Evolutionary conservation across 2,888 invertebrate genomes (phyloP).

Genomic region (Dryadula phaetusa): DNA sequence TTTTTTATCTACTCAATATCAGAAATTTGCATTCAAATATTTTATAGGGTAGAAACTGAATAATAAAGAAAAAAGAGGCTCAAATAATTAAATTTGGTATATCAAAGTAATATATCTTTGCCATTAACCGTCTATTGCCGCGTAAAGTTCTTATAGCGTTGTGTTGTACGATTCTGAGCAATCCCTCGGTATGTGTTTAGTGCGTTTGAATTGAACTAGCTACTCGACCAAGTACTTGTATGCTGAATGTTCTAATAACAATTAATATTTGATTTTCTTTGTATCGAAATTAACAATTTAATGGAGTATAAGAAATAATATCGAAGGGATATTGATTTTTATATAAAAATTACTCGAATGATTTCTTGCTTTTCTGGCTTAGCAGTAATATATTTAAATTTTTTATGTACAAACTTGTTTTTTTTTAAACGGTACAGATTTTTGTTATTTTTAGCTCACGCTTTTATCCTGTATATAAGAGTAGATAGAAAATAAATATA

Average conservation of each 20-base stretch:
- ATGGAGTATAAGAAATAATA: too few relatives aligned
- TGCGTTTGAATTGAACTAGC: slow-evolving; percentile 21
- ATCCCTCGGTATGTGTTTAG: slow-evolving; percentile 32
- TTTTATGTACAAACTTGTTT: too few relatives aligned
- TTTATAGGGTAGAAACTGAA: not conserved
- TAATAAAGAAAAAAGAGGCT: slow-evolving; percentile 2
- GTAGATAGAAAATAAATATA: too few relatives aligned
- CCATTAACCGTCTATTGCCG: slow-evolving; percentile 31
- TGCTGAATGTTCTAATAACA: not conserved
- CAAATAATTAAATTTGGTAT: slow-evolving; percentile 25
- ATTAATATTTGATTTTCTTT: not conserved
- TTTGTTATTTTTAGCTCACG: too few relatives aligned
- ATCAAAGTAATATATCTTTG: slow-evolving; percentile 35
- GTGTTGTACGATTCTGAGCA: slow-evolving; percentile 34
- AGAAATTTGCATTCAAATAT: not conserved
- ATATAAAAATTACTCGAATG: too few relatives aligned
- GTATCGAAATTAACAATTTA: too few relatives aligned
- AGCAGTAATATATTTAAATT: too few relatives aligned
- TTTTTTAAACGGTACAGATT: too few relatives aligned
- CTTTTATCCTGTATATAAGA: too few relatives aligned
- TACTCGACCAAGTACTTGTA: slow-evolving; percentile 21
- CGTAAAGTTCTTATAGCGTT: slow-evolving; percentile 30
- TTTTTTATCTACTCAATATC: too few relatives aligned
- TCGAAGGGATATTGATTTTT: too few relatives aligned
- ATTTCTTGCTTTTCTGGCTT: too few relatives aligned